Percentiles rank a stretch among this genome's conserved stretches.
Evolutionary conservation across 2,888 invertebrate genomes (phyloP).

Genomic region (Busseola fusca): DNA sequence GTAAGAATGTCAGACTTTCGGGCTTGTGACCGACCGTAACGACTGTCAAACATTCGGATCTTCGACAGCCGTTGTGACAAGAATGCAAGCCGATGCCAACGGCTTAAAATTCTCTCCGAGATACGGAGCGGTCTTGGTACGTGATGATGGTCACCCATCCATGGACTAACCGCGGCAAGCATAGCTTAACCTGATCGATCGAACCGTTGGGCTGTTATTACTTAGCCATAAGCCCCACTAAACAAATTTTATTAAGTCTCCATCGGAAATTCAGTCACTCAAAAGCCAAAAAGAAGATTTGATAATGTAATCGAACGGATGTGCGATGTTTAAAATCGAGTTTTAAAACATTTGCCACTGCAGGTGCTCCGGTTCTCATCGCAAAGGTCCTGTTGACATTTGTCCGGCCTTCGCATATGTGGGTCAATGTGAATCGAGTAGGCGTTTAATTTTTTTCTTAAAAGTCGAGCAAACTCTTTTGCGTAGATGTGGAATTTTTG

Average conservation of each 20-base stretch:
- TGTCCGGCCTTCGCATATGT: constrained; percentile 79
- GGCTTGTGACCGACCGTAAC: too few relatives aligned
- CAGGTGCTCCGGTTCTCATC: constrained; percentile 81
- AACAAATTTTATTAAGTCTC: not conserved
- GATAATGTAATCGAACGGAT: constrained; percentile 49
- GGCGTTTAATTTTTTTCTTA: constrained; percentile 43
- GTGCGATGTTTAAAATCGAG: constrained; percentile 51
- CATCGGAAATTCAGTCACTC: not conserved
- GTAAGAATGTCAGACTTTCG: too few relatives aligned
- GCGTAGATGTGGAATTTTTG: constrained; percentile 18
- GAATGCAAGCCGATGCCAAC: too few relatives aligned
- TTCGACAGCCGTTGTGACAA: too few relatives aligned
- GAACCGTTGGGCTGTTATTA: too few relatives aligned
- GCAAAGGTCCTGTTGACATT: constrained; percentile 86
- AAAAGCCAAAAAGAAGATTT: constrained; percentile 3
- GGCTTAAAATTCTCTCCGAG: too few relatives aligned
- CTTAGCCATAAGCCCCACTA: too few relatives aligned
- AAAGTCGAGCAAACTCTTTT: constrained; percentile 46
- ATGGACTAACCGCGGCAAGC: too few relatives aligned
- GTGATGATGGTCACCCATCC: too few relatives aligned
- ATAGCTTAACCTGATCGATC: too few relatives aligned
- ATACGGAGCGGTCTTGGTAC: too few relatives aligned
- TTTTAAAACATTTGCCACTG: constrained; percentile 64
- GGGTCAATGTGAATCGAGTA: constrained; percentile 76
- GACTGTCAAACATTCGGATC: too few relatives aligned